phyloP scores from a whole-genome alignment of 2,888 invertebrate genomes.

The Polydrusus cervinus region DNA sequence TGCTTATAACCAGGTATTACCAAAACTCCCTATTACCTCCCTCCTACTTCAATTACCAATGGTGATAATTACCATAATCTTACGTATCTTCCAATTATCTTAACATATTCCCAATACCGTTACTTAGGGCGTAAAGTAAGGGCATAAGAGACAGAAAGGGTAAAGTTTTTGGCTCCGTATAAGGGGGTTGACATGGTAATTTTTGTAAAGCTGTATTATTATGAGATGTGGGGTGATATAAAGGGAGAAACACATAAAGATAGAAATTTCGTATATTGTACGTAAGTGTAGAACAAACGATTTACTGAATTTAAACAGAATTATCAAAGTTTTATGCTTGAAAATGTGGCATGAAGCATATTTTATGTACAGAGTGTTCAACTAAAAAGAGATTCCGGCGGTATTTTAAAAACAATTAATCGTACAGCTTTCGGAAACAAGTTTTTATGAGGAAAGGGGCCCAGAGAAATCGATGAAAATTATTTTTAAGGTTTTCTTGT shows the following conservation, averaged over 20 bases:
- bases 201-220: conserved; percentile 15
- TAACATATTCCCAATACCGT: conserved; percentile 19
- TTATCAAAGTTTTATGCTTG: too few species aligned
- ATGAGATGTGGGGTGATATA: background rate
- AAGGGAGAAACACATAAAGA: conserved; percentile 9
- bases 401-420: too few species aligned
- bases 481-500: too few species aligned
- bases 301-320: too few species aligned
- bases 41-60: background rate
- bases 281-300: background rate
- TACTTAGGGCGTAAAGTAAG: conserved; percentile 22
- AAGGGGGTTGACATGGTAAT: conserved; percentile 30
- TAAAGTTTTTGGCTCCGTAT: conserved; percentile 11
- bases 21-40: conserved; percentile 11
- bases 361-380: too few species aligned
- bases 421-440: too few species aligned
- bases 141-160: conserved; percentile 4
- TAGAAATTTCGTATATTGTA: background rate
- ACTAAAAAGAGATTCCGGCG: too few species aligned
- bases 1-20: background rate
- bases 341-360: too few species aligned
- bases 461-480: too few species aligned
- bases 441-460: too few species aligned
- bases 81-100: conserved; percentile 27
- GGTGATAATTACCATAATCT: conserved; percentile 21